Percentiles rank a stretch among this genome's conserved stretches.
Evolutionary conservation across 2,888 invertebrate species (phyloP).

Genomic region (Scaptomyza parva): DNA sequence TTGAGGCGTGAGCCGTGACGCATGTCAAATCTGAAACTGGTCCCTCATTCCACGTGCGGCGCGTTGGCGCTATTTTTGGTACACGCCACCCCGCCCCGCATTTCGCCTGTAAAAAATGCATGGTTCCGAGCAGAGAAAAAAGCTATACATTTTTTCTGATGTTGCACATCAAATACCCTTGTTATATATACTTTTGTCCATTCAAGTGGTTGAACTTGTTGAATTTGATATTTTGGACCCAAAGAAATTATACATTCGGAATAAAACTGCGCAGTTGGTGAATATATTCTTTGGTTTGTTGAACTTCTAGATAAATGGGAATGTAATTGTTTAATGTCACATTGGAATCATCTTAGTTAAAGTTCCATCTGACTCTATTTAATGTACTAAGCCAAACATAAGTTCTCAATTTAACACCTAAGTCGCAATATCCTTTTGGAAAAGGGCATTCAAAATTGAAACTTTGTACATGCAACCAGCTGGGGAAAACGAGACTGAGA

Average conservation of each 20-base stretch:
- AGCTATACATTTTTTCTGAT: neutral
- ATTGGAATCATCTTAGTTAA: too few relatives aligned
- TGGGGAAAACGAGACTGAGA: slow-evolving; percentile 1
- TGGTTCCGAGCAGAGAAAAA: slow-evolving; percentile 5
- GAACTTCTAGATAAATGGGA: too few relatives aligned
- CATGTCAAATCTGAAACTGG: slow-evolving; percentile 61
- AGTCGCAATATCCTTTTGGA: neutral
- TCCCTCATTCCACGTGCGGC: slow-evolving; percentile 32
- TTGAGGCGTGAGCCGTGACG: slow-evolving; percentile 51
- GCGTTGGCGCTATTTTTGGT: slow-evolving; percentile 52
- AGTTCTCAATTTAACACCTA: neutral
- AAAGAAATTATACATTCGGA: too few relatives aligned
- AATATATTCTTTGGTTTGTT: too few relatives aligned
- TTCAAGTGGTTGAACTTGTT: neutral
- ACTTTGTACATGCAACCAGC: slow-evolving; percentile 30
- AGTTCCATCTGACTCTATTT: too few relatives aligned
- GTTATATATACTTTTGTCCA: neutral
- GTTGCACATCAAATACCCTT: slow-evolving; percentile 40
- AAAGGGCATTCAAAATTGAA: slow-evolving; percentile 9
- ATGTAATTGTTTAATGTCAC: too few relatives aligned
- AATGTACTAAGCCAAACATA: too few relatives aligned
- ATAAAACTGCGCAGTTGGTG: too few relatives aligned
- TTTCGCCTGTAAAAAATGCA: slow-evolving; percentile 51
- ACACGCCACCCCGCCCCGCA: slow-evolving; percentile 20
- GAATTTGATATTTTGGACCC: too few relatives aligned